A percentile compares a stretch with the other conserved stretches of the same genome.
Evolutionary conservation across 1,140 invertebrate species (phyloP).

Genomic region (Caenorhabditis latens): DNA sequence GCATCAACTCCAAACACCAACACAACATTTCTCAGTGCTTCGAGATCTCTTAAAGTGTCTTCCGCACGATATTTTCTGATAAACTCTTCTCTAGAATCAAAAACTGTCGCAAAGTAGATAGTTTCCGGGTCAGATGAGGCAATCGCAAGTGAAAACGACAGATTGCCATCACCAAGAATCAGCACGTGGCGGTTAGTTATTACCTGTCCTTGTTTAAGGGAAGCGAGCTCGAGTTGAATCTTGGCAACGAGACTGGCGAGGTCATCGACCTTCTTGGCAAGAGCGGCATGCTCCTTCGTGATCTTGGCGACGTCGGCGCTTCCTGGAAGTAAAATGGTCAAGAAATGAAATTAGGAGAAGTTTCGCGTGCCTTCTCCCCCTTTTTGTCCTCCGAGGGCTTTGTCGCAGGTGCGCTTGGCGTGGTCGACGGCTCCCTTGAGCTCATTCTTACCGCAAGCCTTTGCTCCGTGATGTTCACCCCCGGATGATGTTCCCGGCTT

Average conservation of each 20-base stretch:
- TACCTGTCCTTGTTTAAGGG: constrained; percentile 38
- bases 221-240: constrained; percentile 7
- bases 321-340: not conserved
- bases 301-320: not conserved
- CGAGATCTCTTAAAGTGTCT: constrained; percentile 59
- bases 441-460: constrained; percentile 29
- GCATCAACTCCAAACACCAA: constrained; percentile 70
- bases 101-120: constrained; percentile 67
- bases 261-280: constrained; percentile 9
- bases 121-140: constrained; percentile 57
- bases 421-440: constrained; percentile 44
- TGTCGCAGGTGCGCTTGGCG: constrained; percentile 53
- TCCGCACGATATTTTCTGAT: constrained; percentile 61
- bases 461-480: constrained; percentile 31
- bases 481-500: constrained; percentile 39
- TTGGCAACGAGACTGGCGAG: constrained; percentile 23
- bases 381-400: constrained; percentile 35
- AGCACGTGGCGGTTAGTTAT: constrained; percentile 58
- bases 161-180: constrained; percentile 73
- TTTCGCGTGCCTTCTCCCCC: not conserved
- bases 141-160: constrained; percentile 69
- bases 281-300: not conserved
- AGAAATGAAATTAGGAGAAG: not conserved
- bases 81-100: constrained; percentile 69
- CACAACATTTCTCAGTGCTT: constrained; percentile 55